phyloP scores from a whole-genome alignment of 1,140 invertebrate species.

The Cydia strobilella region DNA sequence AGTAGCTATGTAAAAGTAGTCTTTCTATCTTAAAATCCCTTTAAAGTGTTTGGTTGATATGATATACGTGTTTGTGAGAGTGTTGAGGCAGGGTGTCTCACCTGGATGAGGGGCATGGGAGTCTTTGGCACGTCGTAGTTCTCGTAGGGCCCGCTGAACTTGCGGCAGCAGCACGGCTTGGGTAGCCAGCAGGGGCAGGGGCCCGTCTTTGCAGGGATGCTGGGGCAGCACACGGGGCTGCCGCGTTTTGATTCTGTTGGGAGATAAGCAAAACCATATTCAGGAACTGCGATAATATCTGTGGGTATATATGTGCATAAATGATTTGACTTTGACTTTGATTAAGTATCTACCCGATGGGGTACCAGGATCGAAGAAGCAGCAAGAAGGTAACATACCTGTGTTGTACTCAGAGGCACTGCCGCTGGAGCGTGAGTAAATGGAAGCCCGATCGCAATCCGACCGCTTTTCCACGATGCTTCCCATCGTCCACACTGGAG shows the following conservation, averaged over 20 bases:
- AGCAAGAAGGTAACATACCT: not conserved
- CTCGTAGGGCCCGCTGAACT: slow-evolving; percentile 83
- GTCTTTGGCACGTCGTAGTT: slow-evolving; percentile 89
- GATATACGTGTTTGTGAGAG: too few relatives aligned
- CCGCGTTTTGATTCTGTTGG: slow-evolving; percentile 59
- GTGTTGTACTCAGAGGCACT: slow-evolving; percentile 78
- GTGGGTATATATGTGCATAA: too few relatives aligned
- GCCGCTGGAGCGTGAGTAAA: slow-evolving; percentile 80
- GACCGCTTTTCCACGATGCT: slow-evolving; percentile 73
- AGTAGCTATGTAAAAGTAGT: too few relatives aligned
- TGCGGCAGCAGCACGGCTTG: slow-evolving; percentile 67
- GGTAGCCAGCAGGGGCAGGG: slow-evolving; percentile 66
- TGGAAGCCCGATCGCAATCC: slow-evolving; percentile 79
- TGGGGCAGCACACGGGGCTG: slow-evolving; percentile 68
- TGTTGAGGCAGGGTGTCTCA: slow-evolving; percentile 38
- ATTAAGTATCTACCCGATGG: too few relatives aligned
- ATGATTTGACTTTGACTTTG: too few relatives aligned
- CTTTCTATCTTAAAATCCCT: too few relatives aligned
- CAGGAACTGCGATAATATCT: too few relatives aligned
- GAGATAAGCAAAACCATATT: too few relatives aligned
- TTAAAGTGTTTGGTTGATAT: too few relatives aligned
- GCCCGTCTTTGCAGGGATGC: slow-evolving; percentile 66
- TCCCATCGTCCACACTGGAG: slow-evolving; percentile 83
- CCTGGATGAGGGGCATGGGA: slow-evolving; percentile 81
- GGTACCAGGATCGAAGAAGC: not conserved